Percentiles rank a stretch among this genome's conserved stretches.
Evolutionary conservation across 2,113 vertebrate genomes (phyloP).

Genomic region (Dryoscopus gambensis): DNA sequence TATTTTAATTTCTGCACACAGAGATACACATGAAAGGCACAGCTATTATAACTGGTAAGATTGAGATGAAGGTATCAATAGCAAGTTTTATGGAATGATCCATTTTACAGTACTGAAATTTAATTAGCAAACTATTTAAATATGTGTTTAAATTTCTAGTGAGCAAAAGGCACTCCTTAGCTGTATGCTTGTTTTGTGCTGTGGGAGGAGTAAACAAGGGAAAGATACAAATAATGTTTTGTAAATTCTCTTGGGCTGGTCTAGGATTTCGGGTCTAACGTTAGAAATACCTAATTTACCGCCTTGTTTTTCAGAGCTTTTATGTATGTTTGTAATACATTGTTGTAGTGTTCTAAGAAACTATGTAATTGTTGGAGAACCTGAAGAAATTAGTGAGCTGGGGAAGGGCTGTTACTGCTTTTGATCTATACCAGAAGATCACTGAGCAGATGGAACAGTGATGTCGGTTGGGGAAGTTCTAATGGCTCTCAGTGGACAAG

Average conservation of each 20-base stretch:
- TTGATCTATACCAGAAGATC: background rate
- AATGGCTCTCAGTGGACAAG: background rate
- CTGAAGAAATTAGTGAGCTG: background rate
- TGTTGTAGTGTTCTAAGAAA: background rate
- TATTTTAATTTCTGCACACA: background rate
- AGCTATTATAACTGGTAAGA: background rate
- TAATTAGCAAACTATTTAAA: background rate
- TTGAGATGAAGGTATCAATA: background rate
- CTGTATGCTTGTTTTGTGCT: background rate
- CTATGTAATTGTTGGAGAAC: background rate
- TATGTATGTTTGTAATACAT: background rate
- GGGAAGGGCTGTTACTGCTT: background rate
- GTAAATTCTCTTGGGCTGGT: background rate
- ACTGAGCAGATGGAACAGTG: background rate
- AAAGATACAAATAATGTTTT: background rate
- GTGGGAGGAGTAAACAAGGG: background rate
- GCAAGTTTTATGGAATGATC: background rate
- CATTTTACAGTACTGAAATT: background rate
- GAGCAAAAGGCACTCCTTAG: background rate
- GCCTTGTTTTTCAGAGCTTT: background rate
- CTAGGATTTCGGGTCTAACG: background rate
- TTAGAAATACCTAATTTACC: background rate
- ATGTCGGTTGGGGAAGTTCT: background rate
- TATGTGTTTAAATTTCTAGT: background rate
- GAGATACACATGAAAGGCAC: fast-evolving